Percentiles rank a stretch among this genome's conserved stretches.
These are phyloP conservation scores for Cordilura impudica DNA, from an alignment of 2,888 invertebrate genomes.

Conservation along the genomic window DNA sequence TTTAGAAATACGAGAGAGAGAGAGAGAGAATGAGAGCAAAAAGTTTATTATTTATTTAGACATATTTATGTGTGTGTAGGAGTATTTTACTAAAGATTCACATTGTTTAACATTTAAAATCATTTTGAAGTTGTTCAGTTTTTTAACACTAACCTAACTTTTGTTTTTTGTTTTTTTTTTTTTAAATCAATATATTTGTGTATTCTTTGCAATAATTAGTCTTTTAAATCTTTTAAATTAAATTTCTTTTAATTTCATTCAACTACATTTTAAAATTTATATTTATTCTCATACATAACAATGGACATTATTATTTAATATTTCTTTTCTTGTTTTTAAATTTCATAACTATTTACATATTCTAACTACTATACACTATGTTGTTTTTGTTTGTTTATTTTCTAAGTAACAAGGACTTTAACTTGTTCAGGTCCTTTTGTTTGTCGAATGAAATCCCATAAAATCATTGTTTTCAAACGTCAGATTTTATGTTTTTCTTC, in stretches of 20 bases:
- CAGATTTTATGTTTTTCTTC: neutral
- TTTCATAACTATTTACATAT: conserved; percentile 53
- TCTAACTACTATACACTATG: conserved; percentile 44
- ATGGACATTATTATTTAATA: conserved; percentile 10
- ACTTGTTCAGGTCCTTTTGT: conserved; percentile 33
- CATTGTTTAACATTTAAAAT: conserved; percentile 44
- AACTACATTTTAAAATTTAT: conserved; percentile 46
- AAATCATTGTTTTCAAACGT: neutral
- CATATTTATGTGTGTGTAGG: too few species aligned
- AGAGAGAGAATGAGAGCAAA: too few species aligned
- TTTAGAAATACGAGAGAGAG: neutral
- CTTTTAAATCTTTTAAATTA: conserved; percentile 48
- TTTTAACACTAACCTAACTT: conserved; percentile 45
- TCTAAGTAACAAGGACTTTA: conserved; percentile 42
- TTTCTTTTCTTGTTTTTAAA: neutral
- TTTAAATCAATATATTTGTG: conserved; percentile 15
- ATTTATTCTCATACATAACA: conserved; percentile 46
- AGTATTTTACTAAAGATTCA: neutral
- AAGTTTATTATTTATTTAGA: conserved; percentile 13
- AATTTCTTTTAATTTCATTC: conserved; percentile 30
- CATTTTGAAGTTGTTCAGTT: conserved; percentile 29
- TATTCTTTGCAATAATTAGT: conserved; percentile 39
- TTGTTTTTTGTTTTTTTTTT: conserved; percentile 5
- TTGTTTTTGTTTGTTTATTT: conserved; percentile 2
- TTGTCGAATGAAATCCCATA: neutral